Base-by-base conservation (phyloP, 1,140 invertebrate species). In the Atta colombica region DNA sequence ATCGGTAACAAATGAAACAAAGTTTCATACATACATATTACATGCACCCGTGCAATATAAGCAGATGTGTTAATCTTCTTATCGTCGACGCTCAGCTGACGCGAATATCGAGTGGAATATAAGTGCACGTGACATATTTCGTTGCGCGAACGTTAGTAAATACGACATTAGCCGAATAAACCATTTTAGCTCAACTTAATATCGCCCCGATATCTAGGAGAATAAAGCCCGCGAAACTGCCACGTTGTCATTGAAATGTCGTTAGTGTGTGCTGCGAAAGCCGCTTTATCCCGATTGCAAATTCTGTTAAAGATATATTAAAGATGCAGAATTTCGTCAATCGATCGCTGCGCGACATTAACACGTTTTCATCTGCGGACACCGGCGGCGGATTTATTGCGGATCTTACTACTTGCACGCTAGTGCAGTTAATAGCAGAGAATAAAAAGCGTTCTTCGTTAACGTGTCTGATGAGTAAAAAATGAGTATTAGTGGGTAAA, bases 41-140 rank as follows among this genome's bases (percentile, higher is more conserved):
- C n/a, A 7, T n/a, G 6, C n/a, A 16, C 25, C 39, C 8, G n/a
- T 10, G 55, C 21, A 55, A 84, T 51, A 66, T 84, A 66, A 87
- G 39, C 35, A 55, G 28, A 84, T 82, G 60, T 72, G 86, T 84
- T 87, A 87, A 87, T 87, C 86, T 75, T 84, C 86, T 87, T 87
- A 85, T 31, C 69, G 78, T 65, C 68, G 61, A 63, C 65, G n/a
- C 65, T 87, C 80, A 68, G 74, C 74, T 85, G 61, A 85, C 61
- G 82, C 60, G 16, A 8, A 10, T 78, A 78, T 85, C 82, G 74
- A 85, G 49, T 21, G 61, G 21, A 85, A 85, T 85, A 85, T 77
- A 85, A 85, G 31, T 85, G 49, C 31, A 45, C 49, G n/a, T 39
- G 55, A 84, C 80, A 84, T 74, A 84, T 84, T 84, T 78, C 49